Conservation (phyloP, 2,113 vertebrate genomes). For the Canis aureus region DNA sequence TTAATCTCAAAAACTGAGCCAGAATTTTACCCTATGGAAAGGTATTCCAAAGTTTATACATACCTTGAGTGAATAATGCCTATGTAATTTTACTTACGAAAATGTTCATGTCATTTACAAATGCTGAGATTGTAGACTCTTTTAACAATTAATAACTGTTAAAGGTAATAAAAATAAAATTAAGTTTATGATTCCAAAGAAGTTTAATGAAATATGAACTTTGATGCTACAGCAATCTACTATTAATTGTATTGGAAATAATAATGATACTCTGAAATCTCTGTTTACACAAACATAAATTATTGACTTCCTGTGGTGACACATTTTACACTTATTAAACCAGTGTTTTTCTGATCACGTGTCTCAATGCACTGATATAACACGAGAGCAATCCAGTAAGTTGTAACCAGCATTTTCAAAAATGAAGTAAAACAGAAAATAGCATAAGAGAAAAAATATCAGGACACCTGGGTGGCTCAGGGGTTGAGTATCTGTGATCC, state of each 20-base stretch:
- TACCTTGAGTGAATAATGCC: not conserved
- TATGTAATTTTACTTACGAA: not conserved
- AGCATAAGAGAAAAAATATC: not conserved
- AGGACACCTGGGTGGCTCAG: no score
- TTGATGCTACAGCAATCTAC: not conserved
- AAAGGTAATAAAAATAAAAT: not conserved
- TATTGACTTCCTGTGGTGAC: not conserved
- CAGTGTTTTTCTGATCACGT: not conserved
- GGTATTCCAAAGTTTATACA: not conserved
- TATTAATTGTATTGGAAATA: not conserved
- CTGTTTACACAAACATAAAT: not conserved
- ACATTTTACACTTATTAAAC: not conserved
- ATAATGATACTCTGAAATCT: not conserved
- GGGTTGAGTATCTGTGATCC: no score
- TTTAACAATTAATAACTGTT: not conserved
- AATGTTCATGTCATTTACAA: not conserved
- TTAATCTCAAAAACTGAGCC: not conserved
- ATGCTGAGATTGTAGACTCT: not conserved
- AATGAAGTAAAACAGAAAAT: conserved; percentile 25
- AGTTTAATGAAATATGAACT: not conserved
- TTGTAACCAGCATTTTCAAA: not conserved
- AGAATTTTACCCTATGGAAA: not conserved
- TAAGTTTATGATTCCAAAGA: not conserved
- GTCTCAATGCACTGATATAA: not conserved
- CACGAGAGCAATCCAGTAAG: not conserved